Conservation (phyloP, 2,888 invertebrate genomes). For the Tortricodes alternella region DNA sequence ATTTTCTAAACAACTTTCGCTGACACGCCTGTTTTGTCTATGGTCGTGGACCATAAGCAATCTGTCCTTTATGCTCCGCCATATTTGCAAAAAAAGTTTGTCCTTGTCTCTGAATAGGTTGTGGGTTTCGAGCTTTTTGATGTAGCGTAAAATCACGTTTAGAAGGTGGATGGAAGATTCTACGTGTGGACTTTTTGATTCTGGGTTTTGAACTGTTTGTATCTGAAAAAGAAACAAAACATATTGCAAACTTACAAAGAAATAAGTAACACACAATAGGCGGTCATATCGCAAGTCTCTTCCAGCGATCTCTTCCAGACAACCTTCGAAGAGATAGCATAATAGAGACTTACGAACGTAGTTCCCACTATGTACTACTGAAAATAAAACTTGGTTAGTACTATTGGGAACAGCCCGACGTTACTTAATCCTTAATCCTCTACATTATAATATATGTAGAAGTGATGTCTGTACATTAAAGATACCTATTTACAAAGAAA, state of each 20-base stretch:
- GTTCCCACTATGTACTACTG: no score
- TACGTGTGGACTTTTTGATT: slow-evolving; percentile 57
- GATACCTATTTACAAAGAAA: no score
- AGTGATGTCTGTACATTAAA: no score
- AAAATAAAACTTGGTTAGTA: no score
- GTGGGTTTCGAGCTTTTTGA: slow-evolving; percentile 68
- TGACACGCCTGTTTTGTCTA: slow-evolving; percentile 39
- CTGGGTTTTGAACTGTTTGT: slow-evolving; percentile 49
- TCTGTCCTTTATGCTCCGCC: slow-evolving; percentile 56
- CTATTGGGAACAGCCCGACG: no score
- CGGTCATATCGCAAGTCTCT: no score
- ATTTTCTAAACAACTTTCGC: slow-evolving; percentile 51
- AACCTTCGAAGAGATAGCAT: no score
- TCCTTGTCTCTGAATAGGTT: slow-evolving; percentile 61
- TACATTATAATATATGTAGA: no score
- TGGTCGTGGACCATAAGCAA: slow-evolving; percentile 45
- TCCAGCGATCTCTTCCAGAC: no score
- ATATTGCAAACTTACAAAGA: background rate
- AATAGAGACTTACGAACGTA: no score
- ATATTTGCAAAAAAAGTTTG: slow-evolving; percentile 57
- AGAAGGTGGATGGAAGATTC: slow-evolving; percentile 63
- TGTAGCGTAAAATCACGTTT: slow-evolving; percentile 57
- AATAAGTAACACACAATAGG: no score
- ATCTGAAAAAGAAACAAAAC: slow-evolving; percentile 54
- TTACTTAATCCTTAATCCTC: no score